A percentile compares a stretch with the other conserved stretches of the same genome.
Conservation (phyloP, 2,797 vertebrate genomes). For the Sebastes taczanowskii region DNA sequence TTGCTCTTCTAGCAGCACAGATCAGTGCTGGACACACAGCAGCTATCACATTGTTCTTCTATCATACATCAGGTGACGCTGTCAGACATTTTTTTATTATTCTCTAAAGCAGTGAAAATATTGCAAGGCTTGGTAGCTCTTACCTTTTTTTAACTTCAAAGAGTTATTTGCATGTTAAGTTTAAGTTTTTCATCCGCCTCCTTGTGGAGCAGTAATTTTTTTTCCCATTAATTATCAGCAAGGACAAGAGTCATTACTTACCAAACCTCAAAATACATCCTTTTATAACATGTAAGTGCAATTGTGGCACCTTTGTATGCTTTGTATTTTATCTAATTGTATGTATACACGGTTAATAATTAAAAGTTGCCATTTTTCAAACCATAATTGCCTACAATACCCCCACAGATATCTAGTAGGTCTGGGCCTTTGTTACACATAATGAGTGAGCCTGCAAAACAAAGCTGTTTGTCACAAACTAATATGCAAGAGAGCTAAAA, state of each 20-base stretch:
- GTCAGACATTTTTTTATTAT: background rate
- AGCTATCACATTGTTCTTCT: conserved; percentile 9
- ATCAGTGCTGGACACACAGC: conserved; percentile 1
- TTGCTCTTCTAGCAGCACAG: conserved; percentile 26
- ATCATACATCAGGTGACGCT: conserved; percentile 12
- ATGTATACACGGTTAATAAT: background rate
- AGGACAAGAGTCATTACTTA: background rate
- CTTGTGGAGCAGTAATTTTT: background rate
- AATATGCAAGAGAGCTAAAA: background rate
- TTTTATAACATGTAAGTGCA: background rate
- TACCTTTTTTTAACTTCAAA: background rate
- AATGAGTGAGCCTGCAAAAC: background rate
- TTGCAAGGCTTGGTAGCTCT: background rate
- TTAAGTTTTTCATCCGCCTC: background rate
- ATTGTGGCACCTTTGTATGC: background rate
- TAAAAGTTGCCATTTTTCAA: background rate
- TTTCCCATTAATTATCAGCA: background rate
- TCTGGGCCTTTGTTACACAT: background rate
- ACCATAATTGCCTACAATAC: background rate
- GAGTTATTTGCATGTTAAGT: background rate
- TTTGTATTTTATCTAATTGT: background rate
- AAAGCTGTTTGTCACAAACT: background rate
- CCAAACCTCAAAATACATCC: background rate
- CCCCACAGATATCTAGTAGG: background rate
- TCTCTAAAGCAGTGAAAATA: background rate